phyloP scores from a whole-genome alignment of 2,113 vertebrate species.

The Rhinopithecus roxellana region DNA sequence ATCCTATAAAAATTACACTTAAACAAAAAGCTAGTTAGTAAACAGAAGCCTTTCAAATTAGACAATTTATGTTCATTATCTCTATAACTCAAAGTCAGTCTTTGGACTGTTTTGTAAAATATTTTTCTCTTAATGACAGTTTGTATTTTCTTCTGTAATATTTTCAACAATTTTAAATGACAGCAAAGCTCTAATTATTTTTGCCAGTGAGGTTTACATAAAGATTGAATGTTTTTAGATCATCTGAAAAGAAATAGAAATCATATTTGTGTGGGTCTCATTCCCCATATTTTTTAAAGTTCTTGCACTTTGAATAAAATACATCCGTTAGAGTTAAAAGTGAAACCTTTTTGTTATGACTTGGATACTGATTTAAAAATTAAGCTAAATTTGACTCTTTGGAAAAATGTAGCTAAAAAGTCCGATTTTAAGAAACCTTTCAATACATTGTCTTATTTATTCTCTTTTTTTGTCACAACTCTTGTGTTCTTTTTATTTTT shows the following conservation, averaged over 20 bases:
- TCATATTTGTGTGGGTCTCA: background rate
- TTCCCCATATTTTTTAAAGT: background rate
- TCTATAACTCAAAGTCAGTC: background rate
- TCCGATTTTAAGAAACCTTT: background rate
- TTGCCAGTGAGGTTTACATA: background rate
- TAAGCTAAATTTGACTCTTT: background rate
- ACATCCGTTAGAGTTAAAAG: background rate
- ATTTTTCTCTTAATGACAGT: background rate
- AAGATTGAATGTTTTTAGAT: background rate
- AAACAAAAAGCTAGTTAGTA: conserved; percentile 26
- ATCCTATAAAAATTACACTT: conserved; percentile 53
- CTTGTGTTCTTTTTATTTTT: background rate
- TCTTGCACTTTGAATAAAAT: background rate
- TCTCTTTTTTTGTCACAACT: background rate
- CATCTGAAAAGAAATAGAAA: background rate
- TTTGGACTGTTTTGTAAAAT: background rate
- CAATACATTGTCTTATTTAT: background rate
- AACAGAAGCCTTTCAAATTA: background rate
- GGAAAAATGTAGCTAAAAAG: background rate
- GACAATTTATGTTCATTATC: background rate
- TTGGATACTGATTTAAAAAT: background rate
- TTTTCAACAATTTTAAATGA: background rate
- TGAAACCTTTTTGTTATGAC: background rate
- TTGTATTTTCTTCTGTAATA: background rate
- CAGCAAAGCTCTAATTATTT: background rate